Percentiles rank a stretch among this genome's conserved stretches.
Evolutionary conservation across 2,797 vertebrate species (phyloP).

Genomic region (Amniataba percoides): DNA sequence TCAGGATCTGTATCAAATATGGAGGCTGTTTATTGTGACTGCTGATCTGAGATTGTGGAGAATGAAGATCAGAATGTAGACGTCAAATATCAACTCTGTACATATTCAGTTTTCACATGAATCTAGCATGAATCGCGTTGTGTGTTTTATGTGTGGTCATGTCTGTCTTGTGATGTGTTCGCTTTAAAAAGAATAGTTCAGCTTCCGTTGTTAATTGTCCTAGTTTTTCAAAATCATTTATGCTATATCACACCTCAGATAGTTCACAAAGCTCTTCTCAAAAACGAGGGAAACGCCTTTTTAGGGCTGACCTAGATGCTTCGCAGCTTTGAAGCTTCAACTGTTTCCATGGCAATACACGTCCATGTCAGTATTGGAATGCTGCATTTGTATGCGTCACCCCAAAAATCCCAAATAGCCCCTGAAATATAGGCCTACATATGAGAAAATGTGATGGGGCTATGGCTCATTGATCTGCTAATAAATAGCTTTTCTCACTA

Average conservation of each 20-base stretch:
- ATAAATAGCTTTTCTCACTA: neutral
- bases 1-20: constrained; percentile 26
- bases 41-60: constrained; percentile 24
- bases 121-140: neutral
- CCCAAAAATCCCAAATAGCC: too few relatives aligned
- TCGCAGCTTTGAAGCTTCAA: too few relatives aligned
- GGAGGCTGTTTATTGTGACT: constrained; percentile 27
- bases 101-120: neutral
- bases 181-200: neutral
- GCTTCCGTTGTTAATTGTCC: neutral
- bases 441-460: too few relatives aligned
- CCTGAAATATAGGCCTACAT: too few relatives aligned
- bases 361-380: too few relatives aligned
- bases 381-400: too few relatives aligned
- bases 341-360: too few relatives aligned
- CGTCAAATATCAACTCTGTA: neutral
- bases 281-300: neutral
- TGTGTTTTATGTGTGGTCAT: neutral
- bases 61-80: constrained; percentile 21
- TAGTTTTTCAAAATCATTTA: neutral
- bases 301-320: too few relatives aligned
- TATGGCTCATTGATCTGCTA: neutral
- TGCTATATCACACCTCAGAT: too few relatives aligned
- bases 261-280: neutral
- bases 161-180: neutral